Conservation (phyloP, 2,888 invertebrate genomes). For the Hirtodrosophila confusa region DNA sequence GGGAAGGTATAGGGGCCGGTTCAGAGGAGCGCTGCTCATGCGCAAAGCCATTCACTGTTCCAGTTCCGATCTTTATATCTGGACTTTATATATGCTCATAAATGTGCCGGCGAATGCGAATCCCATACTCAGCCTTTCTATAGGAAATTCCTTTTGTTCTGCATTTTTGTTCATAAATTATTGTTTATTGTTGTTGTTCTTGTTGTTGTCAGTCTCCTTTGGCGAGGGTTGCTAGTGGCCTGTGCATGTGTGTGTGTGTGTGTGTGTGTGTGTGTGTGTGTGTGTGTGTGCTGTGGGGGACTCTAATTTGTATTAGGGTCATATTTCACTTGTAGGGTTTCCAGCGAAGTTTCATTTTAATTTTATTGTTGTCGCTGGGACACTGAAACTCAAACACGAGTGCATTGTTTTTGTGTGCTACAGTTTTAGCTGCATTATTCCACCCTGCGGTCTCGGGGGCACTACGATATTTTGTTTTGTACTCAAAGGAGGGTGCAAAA, state of each 20-base stretch:
- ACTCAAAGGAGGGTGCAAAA: conserved; percentile 24
- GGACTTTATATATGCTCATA: conserved; percentile 4
- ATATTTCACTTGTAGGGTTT: conserved; percentile 83
- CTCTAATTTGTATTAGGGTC: conserved; percentile 81
- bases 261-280: conserved; percentile 2
- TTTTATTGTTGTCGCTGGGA: conserved; percentile 69
- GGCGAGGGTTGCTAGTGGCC: conserved; percentile 59
- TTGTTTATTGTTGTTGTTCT: conserved; percentile 24
- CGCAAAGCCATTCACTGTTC: conserved; percentile 6
- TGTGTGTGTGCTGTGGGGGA: conserved; percentile 23
- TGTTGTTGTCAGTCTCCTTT: conserved; percentile 26
- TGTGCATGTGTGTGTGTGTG: conserved; percentile 2
- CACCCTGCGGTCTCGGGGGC: conserved; percentile 56
- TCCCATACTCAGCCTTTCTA: conserved; percentile 19
- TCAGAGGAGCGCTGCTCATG: conserved; percentile 14
- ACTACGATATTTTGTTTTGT: conserved; percentile 23
- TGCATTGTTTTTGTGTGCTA: conserved; percentile 51
- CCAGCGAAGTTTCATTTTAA: conserved; percentile 80
- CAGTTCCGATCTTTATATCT: conserved; percentile 4
- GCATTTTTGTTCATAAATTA: conserved; percentile 48
- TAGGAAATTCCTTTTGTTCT: conserved; percentile 22
- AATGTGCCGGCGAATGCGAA: conserved; percentile 17
- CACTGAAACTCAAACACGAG: conserved; percentile 42
- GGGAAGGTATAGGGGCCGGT: not conserved
- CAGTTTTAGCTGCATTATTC: conserved; percentile 42